Conservation (phyloP, 2,888 invertebrate genomes). For the Piscicola geometra region DNA sequence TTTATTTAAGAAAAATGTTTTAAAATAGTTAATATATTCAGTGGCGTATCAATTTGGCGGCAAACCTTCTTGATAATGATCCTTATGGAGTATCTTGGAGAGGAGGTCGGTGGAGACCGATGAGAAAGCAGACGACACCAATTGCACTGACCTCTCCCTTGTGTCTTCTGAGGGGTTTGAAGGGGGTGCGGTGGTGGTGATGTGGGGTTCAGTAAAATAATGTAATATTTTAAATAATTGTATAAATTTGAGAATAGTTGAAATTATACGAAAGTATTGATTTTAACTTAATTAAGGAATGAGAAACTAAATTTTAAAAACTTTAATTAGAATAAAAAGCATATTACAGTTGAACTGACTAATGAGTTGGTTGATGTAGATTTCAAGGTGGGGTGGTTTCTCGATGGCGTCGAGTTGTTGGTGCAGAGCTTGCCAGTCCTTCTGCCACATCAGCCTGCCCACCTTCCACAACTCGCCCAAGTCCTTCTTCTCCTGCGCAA, state of each 20-base stretch:
- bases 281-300: too few species aligned
- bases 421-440: background rate
- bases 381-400: background rate
- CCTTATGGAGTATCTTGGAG: background rate
- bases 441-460: background rate
- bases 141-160: background rate
- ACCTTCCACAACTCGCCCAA: background rate
- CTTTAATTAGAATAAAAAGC: too few species aligned
- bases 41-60: background rate
- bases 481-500: background rate
- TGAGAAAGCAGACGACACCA: constrained; percentile 1
- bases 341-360: background rate
- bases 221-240: too few species aligned
- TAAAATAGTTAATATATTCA: too few species aligned
- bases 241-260: too few species aligned
- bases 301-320: too few species aligned
- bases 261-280: too few species aligned
- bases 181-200: too few species aligned
- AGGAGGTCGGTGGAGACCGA: background rate
- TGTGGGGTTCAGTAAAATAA: too few species aligned
- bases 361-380: constrained; percentile 10
- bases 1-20: too few species aligned
- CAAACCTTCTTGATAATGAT: background rate
- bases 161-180: constrained; percentile 2
- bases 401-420: background rate